Conservation (phyloP, 2,797 vertebrate species). For the Poecilia gillii region DNA sequence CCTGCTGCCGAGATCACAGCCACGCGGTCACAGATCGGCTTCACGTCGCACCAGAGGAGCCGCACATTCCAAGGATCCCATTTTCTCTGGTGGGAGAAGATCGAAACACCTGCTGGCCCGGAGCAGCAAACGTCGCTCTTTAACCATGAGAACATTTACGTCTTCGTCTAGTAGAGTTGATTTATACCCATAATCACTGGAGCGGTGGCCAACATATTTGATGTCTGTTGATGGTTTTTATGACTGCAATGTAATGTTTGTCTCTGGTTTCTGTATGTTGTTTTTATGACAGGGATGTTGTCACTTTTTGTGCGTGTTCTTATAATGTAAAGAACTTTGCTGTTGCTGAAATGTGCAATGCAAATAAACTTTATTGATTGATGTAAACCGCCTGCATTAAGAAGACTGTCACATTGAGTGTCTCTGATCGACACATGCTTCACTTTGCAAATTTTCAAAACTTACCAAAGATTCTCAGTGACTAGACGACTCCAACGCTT, state of each 20-base stretch:
- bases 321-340: too few relatives aligned
- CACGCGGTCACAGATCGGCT: constrained; percentile 59
- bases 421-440: neutral
- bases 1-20: constrained; percentile 59
- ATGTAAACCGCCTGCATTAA: neutral
- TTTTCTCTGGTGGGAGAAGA: constrained; percentile 45
- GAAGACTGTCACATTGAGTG: neutral
- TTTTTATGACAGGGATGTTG: too few relatives aligned
- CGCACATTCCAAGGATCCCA: constrained; percentile 53
- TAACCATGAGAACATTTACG: neutral
- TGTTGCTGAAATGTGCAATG: too few relatives aligned
- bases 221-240: too few relatives aligned
- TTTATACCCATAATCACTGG: too few relatives aligned
- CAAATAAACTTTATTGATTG: too few relatives aligned
- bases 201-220: too few relatives aligned
- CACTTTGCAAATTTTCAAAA: neutral
- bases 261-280: too few relatives aligned
- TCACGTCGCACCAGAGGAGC: constrained; percentile 57
- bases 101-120: constrained; percentile 50
- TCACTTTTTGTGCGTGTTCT: too few relatives aligned
- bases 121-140: neutral
- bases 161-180: neutral
- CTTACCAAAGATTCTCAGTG: neutral
- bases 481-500: neutral
- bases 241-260: too few relatives aligned